phyloP scores from a whole-genome alignment of 2,797 vertebrate species.

The Falco cherrug region DNA sequence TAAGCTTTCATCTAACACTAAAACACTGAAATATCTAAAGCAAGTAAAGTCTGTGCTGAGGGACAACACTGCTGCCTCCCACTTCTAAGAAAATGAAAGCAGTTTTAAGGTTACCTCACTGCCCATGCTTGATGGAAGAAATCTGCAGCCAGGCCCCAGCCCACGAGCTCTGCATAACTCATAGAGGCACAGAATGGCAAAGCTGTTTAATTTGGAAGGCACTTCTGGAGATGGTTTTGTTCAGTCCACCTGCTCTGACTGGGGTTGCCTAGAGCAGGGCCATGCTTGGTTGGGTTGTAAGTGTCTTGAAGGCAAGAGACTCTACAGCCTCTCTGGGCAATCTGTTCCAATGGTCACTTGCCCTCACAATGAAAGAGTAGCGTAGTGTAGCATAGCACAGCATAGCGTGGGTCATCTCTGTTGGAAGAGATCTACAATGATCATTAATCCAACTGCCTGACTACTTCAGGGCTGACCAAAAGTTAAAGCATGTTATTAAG shows the following conservation, averaged over 20 bases:
- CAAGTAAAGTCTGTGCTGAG: background rate
- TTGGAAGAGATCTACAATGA: background rate
- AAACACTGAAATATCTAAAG: background rate
- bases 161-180: background rate
- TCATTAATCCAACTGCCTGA: background rate
- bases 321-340: background rate
- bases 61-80: background rate
- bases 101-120: background rate
- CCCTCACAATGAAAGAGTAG: background rate
- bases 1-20: background rate
- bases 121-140: background rate
- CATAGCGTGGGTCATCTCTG: background rate
- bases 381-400: background rate
- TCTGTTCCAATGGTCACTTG: background rate
- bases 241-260: background rate
- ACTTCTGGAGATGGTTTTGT: background rate
- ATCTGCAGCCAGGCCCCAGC: background rate
- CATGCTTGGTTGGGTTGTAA: background rate
- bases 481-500: background rate
- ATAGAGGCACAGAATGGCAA: background rate
- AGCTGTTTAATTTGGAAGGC: background rate
- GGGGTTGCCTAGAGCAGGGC: background rate
- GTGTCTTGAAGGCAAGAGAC: background rate
- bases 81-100: background rate
- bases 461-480: background rate